phyloP scores from a whole-genome alignment of 2,113 vertebrate genomes.

The Scomber japonicus region DNA sequence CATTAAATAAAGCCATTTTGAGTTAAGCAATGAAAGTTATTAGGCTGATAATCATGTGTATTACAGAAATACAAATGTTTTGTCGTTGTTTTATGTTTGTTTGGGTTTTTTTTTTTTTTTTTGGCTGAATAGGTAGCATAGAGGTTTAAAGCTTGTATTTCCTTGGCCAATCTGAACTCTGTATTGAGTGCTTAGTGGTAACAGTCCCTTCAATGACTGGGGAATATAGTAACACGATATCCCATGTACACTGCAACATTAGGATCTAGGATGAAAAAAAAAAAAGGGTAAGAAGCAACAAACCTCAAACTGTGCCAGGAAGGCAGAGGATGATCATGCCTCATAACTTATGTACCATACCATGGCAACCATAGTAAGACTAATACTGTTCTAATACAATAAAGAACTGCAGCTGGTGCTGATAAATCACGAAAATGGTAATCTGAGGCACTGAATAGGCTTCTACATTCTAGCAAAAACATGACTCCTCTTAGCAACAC shows the following conservation, averaged over 20 bases:
- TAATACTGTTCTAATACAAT: neutral
- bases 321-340: constrained; percentile 17
- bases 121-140: neutral
- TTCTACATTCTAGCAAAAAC: constrained; percentile 7
- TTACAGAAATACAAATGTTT: neutral
- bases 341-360: constrained; percentile 20
- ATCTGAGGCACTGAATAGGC: constrained; percentile 14
- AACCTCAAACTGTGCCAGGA: constrained; percentile 18
- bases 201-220: neutral
- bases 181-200: neutral
- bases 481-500: constrained; percentile 40
- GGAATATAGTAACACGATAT: neutral
- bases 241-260: neutral
- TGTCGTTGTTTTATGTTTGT: neutral
- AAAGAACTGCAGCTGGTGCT: constrained; percentile 18
- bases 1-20: too few species aligned
- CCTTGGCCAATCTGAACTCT: neutral
- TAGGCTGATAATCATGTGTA: neutral
- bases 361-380: constrained; percentile 10
- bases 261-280: neutral
- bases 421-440: constrained; percentile 24
- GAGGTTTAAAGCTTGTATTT: neutral
- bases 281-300: neutral
- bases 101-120: too few species aligned
- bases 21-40: neutral